Conservation (phyloP, 1,140 invertebrate genomes). For the Drosophila athabasca region DNA sequence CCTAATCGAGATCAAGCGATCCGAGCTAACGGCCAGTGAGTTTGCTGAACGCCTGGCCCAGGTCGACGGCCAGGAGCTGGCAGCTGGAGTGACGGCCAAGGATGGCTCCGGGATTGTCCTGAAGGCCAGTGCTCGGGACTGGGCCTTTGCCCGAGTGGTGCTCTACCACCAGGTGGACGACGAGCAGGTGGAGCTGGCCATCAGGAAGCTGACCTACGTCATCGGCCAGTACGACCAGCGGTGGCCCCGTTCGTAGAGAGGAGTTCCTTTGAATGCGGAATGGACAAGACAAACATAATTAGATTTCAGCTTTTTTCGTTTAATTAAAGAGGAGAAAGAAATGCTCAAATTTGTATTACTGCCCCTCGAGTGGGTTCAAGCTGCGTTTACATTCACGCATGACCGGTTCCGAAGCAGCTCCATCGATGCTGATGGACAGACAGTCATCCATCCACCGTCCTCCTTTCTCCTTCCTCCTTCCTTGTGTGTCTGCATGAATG, state of each 20-base stretch:
- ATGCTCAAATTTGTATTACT: conserved; percentile 67
- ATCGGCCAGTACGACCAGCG: conserved; percentile 85
- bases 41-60: conserved; percentile 86
- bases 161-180: conserved; percentile 88
- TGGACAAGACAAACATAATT: conserved; percentile 45
- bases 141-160: conserved; percentile 86
- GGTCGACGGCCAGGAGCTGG: conserved; percentile 85
- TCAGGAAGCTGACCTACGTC: conserved; percentile 87
- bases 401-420: conserved; percentile 40
- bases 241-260: conserved; percentile 30
- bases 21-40: conserved; percentile 84
- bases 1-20: conserved; percentile 86
- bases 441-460: not conserved
- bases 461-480: not conserved
- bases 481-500: conserved; percentile 63
- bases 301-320: conserved; percentile 49
- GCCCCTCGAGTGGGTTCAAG: conserved; percentile 60
- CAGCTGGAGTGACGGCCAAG: conserved; percentile 83
- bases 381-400: conserved; percentile 75
- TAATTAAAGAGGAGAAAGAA: conserved; percentile 65
- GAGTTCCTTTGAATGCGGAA: conserved; percentile 11
- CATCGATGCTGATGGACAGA: conserved; percentile 49
- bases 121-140: conserved; percentile 85
- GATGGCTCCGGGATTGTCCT: conserved; percentile 85
- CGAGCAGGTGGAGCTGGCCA: conserved; percentile 86